Base-by-base conservation (phyloP, 2,888 invertebrate species). In the Chrysolina oricalcia region DNA sequence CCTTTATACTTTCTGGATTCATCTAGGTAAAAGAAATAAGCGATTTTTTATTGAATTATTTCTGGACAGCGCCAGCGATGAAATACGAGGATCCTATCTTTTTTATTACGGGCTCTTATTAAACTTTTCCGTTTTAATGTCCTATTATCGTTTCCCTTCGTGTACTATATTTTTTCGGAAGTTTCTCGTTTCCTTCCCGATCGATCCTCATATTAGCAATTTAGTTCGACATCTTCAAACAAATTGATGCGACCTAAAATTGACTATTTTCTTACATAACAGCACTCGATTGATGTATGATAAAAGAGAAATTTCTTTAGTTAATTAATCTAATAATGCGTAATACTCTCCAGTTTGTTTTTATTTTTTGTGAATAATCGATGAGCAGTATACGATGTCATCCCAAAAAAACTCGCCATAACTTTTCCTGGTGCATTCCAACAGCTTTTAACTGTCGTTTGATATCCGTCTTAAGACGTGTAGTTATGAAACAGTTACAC, bases 41-140 rank as follows among this genome's bases (percentile, higher is more conserved):
- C 19, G 53, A 53, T 53, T 53, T 53, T 53, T 53, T 53, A 53
- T 53, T 19, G 53, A 53, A 53, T 53, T 53, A 53, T 53, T 53
- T 53, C 53, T 53, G 53, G 53, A 13, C 53, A 53, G 53, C 53
- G 53, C 19, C 21, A 53, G 21, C 53, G 53, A 53, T 53, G 53
- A 53, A 53, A 21, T 53, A 53, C 19, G 53, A 53, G 53, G 53
- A 53, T 53, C 19, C 53, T 21, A 53, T 53, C 53, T 53, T 53
- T 53, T 21, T 53, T 53, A 53, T 53, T 53, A 53, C 53, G 13
- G 53, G 5, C 53, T 53, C 19, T 21, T 53, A 53, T 53, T 53
- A 53, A 53, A 53, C 53, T 53, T 53, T 53, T 53, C 53, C 53
- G 19, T 53, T 53, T 53, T 53, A 53, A 53, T 53, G 53, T 19